Percentiles rank a stretch among this genome's conserved stretches.
Evolutionary conservation across 2,113 vertebrate species (phyloP).

Genomic region (rabbit (Oryctolagus cuniculus)): DNA sequence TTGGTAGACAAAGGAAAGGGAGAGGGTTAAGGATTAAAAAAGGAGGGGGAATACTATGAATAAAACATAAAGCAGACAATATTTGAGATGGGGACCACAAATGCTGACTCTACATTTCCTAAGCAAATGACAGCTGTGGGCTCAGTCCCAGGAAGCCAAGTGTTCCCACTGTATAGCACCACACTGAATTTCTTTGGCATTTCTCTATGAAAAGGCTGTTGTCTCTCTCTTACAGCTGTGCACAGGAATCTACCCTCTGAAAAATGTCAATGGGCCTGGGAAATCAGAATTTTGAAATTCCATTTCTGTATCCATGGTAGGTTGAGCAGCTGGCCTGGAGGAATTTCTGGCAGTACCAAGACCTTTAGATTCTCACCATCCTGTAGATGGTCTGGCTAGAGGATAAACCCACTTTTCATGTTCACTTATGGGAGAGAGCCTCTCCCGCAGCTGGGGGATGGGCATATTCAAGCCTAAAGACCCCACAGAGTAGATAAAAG

Average conservation of each 20-base stretch:
- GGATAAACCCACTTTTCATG: not conserved
- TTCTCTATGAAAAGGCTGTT: constrained; percentile 80
- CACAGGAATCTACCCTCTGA: constrained; percentile 67
- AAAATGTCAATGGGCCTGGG: constrained; percentile 76
- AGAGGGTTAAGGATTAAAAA: not conserved
- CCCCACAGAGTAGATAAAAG: not conserved
- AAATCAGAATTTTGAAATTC: constrained; percentile 54
- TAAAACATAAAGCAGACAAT: not conserved
- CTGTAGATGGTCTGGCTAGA: not conserved
- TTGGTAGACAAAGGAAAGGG: not conserved
- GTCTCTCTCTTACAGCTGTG: constrained; percentile 71
- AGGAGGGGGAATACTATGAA: not conserved
- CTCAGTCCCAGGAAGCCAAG: constrained; percentile 5
- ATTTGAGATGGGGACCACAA: not conserved
- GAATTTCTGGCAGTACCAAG: constrained; percentile 51
- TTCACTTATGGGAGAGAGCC: not conserved
- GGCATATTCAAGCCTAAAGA: not conserved
- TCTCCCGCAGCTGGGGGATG: not conserved
- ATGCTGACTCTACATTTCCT: constrained; percentile 26
- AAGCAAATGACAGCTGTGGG: not conserved
- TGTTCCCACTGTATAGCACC: not conserved
- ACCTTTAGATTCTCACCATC: constrained; percentile 33
- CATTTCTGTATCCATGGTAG: constrained; percentile 44
- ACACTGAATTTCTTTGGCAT: constrained; percentile 61
- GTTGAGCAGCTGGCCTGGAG: constrained; percentile 60